Evolutionary conservation across 2,888 invertebrate species (phyloP).

Genomic region (Trissonchulus latispiculum): DNA sequence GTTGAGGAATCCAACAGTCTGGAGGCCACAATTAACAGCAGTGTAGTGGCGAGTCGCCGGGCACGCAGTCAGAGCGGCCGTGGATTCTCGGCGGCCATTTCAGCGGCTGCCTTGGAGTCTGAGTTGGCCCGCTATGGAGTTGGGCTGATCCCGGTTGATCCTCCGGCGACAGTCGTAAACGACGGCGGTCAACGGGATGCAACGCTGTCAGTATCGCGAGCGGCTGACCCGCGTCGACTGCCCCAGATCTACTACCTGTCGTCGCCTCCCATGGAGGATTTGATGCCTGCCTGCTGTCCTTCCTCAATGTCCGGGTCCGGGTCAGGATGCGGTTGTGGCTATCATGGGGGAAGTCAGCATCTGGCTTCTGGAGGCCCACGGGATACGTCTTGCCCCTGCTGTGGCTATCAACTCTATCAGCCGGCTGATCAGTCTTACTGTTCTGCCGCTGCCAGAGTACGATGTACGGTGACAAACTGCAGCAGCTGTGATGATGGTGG

Average conservation of each 20-base stretch:
- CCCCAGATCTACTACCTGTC: neutral
- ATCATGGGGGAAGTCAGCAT: neutral
- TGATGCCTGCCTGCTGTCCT: constrained; percentile 21
- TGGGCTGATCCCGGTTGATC: neutral
- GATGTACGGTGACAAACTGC: neutral
- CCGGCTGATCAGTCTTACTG: neutral
- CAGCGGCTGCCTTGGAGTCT: neutral
- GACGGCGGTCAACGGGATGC: too few relatives aligned
- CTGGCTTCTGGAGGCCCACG: neutral
- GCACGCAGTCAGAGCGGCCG: neutral
- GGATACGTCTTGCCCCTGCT: neutral
- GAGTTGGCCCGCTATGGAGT: neutral
- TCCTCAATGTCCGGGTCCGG: neutral
- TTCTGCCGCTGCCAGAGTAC: neutral
- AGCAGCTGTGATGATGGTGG: neutral
- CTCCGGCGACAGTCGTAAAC: constrained; percentile 25
- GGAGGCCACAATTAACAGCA: too few relatives aligned
- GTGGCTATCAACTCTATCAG: neutral
- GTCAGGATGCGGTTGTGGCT: too few relatives aligned
- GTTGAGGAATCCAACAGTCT: too few relatives aligned
- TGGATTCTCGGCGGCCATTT: neutral
- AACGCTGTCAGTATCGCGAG: constrained; percentile 31
- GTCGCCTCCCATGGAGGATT: constrained; percentile 28
- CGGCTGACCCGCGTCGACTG: neutral
- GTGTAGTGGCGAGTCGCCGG: too few relatives aligned